phyloP scores from a whole-genome alignment of 1,140 invertebrate genomes.

The Campodea augens region DNA sequence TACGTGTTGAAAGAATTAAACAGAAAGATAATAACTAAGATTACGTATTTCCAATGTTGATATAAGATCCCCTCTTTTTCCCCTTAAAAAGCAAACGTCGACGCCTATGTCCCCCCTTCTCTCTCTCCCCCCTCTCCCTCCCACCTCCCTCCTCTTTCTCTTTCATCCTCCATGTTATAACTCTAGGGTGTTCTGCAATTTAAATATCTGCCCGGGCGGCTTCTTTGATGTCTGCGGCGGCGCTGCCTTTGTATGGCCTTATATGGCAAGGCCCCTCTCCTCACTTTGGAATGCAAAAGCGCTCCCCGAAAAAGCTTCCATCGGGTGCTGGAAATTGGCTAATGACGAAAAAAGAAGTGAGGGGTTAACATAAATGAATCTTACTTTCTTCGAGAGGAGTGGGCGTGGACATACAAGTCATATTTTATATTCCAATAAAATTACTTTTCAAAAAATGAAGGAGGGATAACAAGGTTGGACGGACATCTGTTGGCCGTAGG shows the following conservation, averaged over 20 bases:
- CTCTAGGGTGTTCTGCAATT: constrained; percentile 10
- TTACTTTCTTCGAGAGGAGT: background rate
- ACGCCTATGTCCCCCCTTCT: background rate
- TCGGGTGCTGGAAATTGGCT: constrained; percentile 8
- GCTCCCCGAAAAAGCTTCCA: constrained; percentile 3
- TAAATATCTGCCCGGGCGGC: constrained; percentile 9
- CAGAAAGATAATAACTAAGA: too few species aligned
- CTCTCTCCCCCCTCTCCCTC: background rate
- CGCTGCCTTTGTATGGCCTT: constrained; percentile 7
- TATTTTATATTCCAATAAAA: too few species aligned
- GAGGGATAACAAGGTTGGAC: too few species aligned
- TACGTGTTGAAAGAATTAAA: too few species aligned
- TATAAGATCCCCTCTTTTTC: too few species aligned
- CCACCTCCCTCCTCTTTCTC: too few species aligned
- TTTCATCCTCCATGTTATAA: constrained; percentile 6
- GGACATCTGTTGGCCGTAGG: too few species aligned
- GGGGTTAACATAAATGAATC: constrained; percentile 10
- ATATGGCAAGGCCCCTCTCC: constrained; percentile 4
- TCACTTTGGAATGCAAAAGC: constrained; percentile 9
- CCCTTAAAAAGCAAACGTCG: too few species aligned
- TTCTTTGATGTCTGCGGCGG: constrained; percentile 6
- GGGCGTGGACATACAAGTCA: background rate
- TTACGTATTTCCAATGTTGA: too few species aligned
- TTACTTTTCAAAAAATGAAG: too few species aligned
- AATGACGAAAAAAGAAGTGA: constrained; percentile 10